Percentiles rank a stretch among this genome's conserved stretches.
phyloP scores from a whole-genome alignment of 2,888 invertebrate genomes.

The Epirrhoe alternata region DNA sequence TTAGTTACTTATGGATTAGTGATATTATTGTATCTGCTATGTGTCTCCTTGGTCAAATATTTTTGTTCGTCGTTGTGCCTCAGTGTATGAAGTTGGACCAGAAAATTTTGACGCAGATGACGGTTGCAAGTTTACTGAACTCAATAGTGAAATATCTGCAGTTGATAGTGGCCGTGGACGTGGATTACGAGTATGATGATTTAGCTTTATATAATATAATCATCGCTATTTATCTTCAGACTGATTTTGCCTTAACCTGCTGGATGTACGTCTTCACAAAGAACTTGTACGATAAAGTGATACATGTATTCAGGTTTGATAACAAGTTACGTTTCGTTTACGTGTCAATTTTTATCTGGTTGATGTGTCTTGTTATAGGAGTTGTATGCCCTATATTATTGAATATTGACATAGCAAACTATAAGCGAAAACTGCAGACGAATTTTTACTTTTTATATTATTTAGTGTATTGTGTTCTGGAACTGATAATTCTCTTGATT shows the following conservation, averaged over 20 bases:
- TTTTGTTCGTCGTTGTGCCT: constrained; percentile 19
- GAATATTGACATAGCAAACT: neutral
- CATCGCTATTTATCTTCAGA: constrained; percentile 2
- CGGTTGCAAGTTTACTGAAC: constrained; percentile 8
- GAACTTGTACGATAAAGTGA: constrained; percentile 16
- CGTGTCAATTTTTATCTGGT: constrained; percentile 20
- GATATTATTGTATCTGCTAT: constrained; percentile 3
- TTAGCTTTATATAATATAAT: too few species aligned
- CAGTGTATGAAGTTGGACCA: constrained; percentile 25
- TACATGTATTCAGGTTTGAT: constrained; percentile 13
- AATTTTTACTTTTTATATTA: constrained; percentile 7
- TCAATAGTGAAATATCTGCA: constrained; percentile 1
- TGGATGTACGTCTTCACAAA: constrained; percentile 27
- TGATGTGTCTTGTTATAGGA: constrained; percentile 2
- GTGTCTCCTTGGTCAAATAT: constrained; percentile 20
- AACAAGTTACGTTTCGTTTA: constrained; percentile 3
- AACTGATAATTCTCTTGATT: constrained; percentile 14
- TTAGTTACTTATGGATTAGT: constrained; percentile 5
- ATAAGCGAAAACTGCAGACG: neutral
- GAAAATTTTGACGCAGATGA: constrained; percentile 27
- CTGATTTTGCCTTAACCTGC: constrained; percentile 2
- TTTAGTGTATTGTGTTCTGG: constrained; percentile 6
- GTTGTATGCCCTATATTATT: constrained; percentile 6
- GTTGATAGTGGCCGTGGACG: too few species aligned
- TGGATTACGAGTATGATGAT: too few species aligned